Conservation (phyloP, 1,140 invertebrate genomes). For the Tetragnatha versicolor region DNA sequence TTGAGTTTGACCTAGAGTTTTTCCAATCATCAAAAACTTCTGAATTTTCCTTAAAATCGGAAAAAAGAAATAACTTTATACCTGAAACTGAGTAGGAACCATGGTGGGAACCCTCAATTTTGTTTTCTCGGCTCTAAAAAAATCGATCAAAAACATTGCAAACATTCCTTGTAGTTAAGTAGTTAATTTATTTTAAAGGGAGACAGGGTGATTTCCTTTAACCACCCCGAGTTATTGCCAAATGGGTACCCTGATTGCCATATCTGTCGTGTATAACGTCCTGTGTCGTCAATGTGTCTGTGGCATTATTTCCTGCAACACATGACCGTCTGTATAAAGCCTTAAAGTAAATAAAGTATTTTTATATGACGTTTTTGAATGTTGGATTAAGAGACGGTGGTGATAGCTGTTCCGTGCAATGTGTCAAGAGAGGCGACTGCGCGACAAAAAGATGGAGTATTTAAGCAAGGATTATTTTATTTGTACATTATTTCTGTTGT, state of each 20-base stretch:
- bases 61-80: too few species aligned
- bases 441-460: neutral
- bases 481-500: neutral
- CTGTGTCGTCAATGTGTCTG: slow-evolving; percentile 32
- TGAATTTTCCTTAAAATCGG: too few species aligned
- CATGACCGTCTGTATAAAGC: slow-evolving; percentile 9
- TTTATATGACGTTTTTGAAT: slow-evolving; percentile 19
- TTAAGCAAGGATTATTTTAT: neutral
- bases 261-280: slow-evolving; percentile 24
- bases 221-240: slow-evolving; percentile 40
- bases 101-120: too few species aligned
- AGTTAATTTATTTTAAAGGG: too few species aligned
- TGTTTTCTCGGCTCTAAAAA: too few species aligned
- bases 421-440: neutral
- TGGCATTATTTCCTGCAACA: slow-evolving; percentile 44
- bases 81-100: too few species aligned
- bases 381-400: neutral
- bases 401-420: neutral
- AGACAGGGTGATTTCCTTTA: too few species aligned
- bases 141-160: too few species aligned
- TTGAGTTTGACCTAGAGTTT: too few species aligned
- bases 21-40: too few species aligned
- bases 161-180: too few species aligned
- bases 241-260: slow-evolving; percentile 33
- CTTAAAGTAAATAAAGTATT: neutral